phyloP scores from a whole-genome alignment of 2,113 vertebrate genomes.

The Neopipo cinnamomea region DNA sequence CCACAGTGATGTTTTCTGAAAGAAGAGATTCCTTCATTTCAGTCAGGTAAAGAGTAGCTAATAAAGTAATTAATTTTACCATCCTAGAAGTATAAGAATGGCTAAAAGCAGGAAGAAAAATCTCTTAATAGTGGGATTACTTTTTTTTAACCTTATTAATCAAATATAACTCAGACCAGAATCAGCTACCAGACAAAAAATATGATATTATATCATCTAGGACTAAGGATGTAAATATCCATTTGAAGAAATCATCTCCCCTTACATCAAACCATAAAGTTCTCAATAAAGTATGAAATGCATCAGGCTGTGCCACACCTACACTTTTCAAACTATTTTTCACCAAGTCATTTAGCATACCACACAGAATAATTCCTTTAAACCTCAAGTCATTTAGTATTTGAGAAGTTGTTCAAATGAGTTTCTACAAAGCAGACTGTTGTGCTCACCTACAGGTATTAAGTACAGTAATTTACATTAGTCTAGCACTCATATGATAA shows the following conservation, averaged over 20 bases:
- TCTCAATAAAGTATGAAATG: background rate
- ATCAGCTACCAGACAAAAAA: background rate
- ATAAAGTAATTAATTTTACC: background rate
- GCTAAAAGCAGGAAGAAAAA: background rate
- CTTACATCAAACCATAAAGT: background rate
- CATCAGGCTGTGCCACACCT: background rate
- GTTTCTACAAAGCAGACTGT: background rate
- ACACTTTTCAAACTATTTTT: background rate
- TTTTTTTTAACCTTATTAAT: background rate
- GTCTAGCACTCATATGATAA: background rate
- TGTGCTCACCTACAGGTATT: background rate
- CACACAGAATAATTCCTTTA: background rate
- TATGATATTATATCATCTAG: background rate
- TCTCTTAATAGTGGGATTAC: background rate
- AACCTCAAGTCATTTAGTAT: background rate
- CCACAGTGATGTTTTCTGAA: background rate
- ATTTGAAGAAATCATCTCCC: background rate
- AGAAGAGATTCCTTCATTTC: background rate
- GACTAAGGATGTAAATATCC: background rate
- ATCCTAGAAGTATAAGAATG: background rate
- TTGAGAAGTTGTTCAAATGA: background rate
- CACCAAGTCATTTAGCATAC: background rate
- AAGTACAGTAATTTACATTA: background rate
- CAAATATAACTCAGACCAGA: background rate
- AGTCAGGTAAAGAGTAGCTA: background rate